phyloP scores from a whole-genome alignment of 2,113 vertebrate genomes.

The Pontoporia blainvillei region DNA sequence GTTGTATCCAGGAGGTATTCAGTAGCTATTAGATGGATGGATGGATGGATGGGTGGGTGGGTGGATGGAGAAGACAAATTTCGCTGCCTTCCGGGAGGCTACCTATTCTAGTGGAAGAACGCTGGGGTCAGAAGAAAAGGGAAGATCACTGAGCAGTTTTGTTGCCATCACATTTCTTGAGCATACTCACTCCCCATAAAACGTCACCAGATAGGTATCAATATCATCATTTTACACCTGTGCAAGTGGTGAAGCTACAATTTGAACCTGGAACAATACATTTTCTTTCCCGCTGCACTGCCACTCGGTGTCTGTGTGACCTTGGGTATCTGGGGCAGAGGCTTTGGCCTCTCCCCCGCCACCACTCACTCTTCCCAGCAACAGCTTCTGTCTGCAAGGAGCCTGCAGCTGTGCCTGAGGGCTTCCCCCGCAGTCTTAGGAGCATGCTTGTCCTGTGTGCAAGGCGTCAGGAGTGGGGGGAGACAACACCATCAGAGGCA shows the following conservation, averaged over 20 bases:
- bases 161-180: neutral
- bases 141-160: neutral
- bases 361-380: neutral
- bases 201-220: accelerated
- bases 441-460: accelerated
- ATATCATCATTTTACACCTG: neutral
- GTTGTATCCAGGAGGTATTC: neutral
- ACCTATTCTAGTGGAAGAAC: neutral
- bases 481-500: neutral
- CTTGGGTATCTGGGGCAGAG: neutral
- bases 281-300: neutral
- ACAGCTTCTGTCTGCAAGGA: neutral
- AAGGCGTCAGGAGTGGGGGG: neutral
- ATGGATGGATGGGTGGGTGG: neutral
- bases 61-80: neutral
- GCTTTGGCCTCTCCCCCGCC: neutral
- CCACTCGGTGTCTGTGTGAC: neutral
- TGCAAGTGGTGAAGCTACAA: neutral
- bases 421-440: neutral
- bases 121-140: neutral
- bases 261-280: neutral
- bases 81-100: neutral
- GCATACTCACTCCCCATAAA: neutral
- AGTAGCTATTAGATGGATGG: neutral
- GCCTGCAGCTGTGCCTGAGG: neutral